Evolutionary conservation across 2,113 vertebrate genomes (phyloP).

Genomic region (Saguinus imperator): DNA sequence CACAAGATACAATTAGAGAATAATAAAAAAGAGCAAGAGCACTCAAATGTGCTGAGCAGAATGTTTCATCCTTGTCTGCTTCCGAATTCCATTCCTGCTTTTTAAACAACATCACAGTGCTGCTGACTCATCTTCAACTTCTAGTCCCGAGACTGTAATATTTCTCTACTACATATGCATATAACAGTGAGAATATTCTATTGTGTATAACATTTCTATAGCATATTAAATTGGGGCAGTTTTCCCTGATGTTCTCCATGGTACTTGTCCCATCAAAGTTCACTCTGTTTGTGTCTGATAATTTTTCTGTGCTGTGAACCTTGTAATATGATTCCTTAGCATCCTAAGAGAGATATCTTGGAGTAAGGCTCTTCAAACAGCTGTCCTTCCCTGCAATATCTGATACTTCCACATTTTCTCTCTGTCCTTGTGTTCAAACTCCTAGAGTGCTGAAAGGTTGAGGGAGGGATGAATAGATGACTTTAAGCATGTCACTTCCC

Average conservation of each 20-base stretch:
- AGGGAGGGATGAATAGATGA: neutral
- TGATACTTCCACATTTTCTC: neutral
- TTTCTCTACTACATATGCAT: neutral
- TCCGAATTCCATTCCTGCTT: neutral
- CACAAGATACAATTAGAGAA: conserved; percentile 40
- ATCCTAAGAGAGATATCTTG: neutral
- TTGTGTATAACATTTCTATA: neutral
- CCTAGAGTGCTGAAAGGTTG: neutral
- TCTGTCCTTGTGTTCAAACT: neutral
- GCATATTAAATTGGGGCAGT: neutral
- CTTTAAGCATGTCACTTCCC: neutral
- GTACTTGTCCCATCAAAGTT: neutral
- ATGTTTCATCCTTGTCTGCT: neutral
- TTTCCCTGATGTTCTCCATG: neutral
- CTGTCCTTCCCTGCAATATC: neutral
- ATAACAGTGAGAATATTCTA: conserved; percentile 18
- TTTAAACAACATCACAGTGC: neutral
- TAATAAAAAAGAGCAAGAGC: neutral
- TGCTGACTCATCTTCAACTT: conserved; percentile 56
- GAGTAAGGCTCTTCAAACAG: neutral
- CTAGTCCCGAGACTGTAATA: neutral
- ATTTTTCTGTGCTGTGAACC: neutral
- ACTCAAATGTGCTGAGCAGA: conserved; percentile 51
- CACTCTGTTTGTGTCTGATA: neutral
- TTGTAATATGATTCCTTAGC: neutral